Evolutionary conservation across 2,797 vertebrate species (phyloP).

Genomic region (Syndactyla subalaris): DNA sequence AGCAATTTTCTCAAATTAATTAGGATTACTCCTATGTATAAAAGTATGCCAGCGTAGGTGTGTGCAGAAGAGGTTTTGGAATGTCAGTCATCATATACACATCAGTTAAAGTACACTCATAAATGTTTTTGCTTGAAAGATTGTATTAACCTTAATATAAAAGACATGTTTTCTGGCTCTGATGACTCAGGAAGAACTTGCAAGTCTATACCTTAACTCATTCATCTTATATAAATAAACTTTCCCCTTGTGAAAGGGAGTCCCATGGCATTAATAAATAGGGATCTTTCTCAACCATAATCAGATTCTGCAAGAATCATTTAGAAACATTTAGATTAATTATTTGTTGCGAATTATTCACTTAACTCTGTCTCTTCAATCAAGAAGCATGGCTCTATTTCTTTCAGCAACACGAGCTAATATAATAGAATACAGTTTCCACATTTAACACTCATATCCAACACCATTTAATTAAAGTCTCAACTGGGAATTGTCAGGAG

Average conservation of each 20-base stretch:
- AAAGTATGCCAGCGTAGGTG: constrained; percentile 54
- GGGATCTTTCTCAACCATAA: constrained; percentile 58
- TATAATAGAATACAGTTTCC: constrained; percentile 27
- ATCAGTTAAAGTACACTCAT: constrained; percentile 58
- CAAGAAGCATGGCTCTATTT: neutral
- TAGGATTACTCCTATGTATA: constrained; percentile 45
- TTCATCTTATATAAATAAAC: constrained; percentile 64
- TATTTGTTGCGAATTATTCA: constrained; percentile 62
- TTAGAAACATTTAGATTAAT: constrained; percentile 65
- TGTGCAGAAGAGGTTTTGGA: constrained; percentile 38
- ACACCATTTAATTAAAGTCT: constrained; percentile 64
- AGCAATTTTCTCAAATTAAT: constrained; percentile 66
- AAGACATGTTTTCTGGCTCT: constrained; percentile 61
- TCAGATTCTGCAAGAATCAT: constrained; percentile 51
- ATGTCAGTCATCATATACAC: constrained; percentile 60
- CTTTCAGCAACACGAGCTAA: constrained; percentile 48
- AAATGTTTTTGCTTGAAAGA: constrained; percentile 42
- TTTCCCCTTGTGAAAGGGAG: constrained; percentile 61
- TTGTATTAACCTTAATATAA: constrained; percentile 52
- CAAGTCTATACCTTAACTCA: constrained; percentile 59
- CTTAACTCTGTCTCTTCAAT: constrained; percentile 46
- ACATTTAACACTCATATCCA: constrained; percentile 33
- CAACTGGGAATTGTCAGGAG: neutral
- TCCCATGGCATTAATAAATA: constrained; percentile 38
- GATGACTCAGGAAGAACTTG: constrained; percentile 60